phyloP scores from a whole-genome alignment of 1,140 invertebrate species.

The Pinna nobilis region DNA sequence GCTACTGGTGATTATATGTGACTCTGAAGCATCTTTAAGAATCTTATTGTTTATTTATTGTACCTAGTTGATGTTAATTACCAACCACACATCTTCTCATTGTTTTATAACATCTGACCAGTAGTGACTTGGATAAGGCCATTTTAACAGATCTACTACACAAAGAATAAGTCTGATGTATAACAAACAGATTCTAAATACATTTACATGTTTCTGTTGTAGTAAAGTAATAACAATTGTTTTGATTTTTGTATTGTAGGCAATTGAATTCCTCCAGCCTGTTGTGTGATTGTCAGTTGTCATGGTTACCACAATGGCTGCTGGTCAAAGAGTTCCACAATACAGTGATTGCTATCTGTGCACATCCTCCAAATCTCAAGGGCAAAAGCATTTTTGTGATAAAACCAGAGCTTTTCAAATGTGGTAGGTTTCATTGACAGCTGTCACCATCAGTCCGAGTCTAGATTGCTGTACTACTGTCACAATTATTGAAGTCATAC shows the following conservation, averaged over 20 bases:
- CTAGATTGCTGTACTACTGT: no score
- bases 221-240: not conserved
- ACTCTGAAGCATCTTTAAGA: no score
- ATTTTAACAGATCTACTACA: no score
- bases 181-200: not conserved
- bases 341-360: slow-evolving; percentile 80
- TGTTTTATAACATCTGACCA: no score
- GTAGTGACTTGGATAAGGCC: no score
- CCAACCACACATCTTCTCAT: no score
- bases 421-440: slow-evolving; percentile 78
- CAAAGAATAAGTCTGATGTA: no score
- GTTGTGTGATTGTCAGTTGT: slow-evolving; percentile 89
- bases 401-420: slow-evolving; percentile 82
- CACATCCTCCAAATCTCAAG: slow-evolving; percentile 84
- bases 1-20: no score
- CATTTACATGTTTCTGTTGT: not conserved
- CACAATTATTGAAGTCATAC: no score
- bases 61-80: no score
- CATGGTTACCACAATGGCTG: slow-evolving; percentile 88
- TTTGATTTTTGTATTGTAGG: slow-evolving; percentile 74
- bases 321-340: slow-evolving; percentile 73
- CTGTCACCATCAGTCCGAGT: no score
- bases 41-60: no score
- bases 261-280: slow-evolving; percentile 83
- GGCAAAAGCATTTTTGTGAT: slow-evolving; percentile 82